Percentiles rank a stretch among this genome's conserved stretches.
These are phyloP conservation scores for Rhimphoctona megacephalus DNA, from an alignment of 2,888 invertebrate species.

Conservation along the genomic window DNA sequence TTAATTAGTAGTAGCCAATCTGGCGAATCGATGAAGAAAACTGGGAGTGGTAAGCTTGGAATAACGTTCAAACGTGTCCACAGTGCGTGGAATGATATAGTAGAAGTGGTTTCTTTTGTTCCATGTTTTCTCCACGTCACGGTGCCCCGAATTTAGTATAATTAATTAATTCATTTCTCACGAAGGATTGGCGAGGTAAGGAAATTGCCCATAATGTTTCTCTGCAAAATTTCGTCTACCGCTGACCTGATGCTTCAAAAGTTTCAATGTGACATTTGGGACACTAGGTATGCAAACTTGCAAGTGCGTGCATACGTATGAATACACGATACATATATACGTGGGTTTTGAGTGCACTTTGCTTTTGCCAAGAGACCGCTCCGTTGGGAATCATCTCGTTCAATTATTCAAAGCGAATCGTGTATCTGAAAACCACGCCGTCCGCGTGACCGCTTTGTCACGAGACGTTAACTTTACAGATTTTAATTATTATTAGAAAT, in stretches of 20 bases:
- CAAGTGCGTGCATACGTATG: slow-evolving; percentile 24
- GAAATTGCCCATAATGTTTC: background rate
- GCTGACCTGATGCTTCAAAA: background rate
- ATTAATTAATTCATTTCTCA: background rate
- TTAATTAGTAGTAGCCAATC: background rate
- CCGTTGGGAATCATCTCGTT: slow-evolving; percentile 63
- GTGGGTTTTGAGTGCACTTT: slow-evolving; percentile 33
- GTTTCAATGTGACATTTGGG: background rate
- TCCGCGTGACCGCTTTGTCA: slow-evolving; percentile 70
- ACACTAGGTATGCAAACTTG: slow-evolving; percentile 3
- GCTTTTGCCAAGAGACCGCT: slow-evolving; percentile 55
- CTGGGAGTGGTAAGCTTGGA: background rate
- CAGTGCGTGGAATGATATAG: background rate
- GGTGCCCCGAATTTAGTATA: background rate
- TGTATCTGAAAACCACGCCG: slow-evolving; percentile 40
- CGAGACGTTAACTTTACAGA: slow-evolving; percentile 72
- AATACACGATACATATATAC: slow-evolving; percentile 12
- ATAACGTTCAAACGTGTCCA: background rate
- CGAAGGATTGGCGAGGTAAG: background rate
- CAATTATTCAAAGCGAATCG: slow-evolving; percentile 71
- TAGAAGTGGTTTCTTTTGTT: background rate
- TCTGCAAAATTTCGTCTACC: background rate
- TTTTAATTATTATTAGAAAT: slow-evolving; percentile 74
- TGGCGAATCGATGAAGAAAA: background rate
- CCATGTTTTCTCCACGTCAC: background rate